Evolutionary conservation across 2,113 vertebrate genomes (phyloP), one percentile per base, ranked within the genome.

Genomic region (Eulemur rufifrons): DNA sequence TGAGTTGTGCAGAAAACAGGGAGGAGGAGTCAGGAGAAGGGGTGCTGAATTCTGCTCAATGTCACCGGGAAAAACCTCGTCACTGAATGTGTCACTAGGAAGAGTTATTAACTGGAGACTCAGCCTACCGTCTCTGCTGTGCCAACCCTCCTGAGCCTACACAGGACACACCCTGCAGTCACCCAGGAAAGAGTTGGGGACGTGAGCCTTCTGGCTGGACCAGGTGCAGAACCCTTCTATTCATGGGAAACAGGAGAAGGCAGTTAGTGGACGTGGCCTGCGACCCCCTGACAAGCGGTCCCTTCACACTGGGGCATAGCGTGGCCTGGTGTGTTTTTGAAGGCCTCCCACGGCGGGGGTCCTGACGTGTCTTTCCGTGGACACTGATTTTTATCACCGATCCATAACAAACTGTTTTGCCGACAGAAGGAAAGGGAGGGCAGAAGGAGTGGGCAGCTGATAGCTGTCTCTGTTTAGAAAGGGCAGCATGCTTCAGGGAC

Each of bases 381-480:
- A 98, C 98, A 66, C 96, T 96, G 98, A 98, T 98, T 96, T 97
- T 98, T 98, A 99, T 98, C 98, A 96, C 92, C 37, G 95, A 98
- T 95, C 96, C 97, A 97, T 97, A 98, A 98, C 98, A 98, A 98
- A 97, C 97, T 94, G 68, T 88, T 97, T 39, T 59, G 96, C 95
- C 20, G 64, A 97, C 91, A 98, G 97, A 96, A 97, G 89, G 77
- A 92, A 95, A 76, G 71, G 39, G n/a, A 18, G n/a, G 63, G 80
- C 54, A 86, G 82, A 77, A 91, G 83, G 81, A 97, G n/a, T 47
- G n/a, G 68, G 47, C 78, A 94, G 66, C 93, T 88, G 96, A 92
- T 93, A 95, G 93, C 87, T 82, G 54, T 50, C 78, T 93, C 56
- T 93, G 73, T 92, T 95, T 94, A 95, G 96, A 91, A 93, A 69